Conservation (phyloP, 1,140 invertebrate species). For the Sarcophaga bullata region DNA sequence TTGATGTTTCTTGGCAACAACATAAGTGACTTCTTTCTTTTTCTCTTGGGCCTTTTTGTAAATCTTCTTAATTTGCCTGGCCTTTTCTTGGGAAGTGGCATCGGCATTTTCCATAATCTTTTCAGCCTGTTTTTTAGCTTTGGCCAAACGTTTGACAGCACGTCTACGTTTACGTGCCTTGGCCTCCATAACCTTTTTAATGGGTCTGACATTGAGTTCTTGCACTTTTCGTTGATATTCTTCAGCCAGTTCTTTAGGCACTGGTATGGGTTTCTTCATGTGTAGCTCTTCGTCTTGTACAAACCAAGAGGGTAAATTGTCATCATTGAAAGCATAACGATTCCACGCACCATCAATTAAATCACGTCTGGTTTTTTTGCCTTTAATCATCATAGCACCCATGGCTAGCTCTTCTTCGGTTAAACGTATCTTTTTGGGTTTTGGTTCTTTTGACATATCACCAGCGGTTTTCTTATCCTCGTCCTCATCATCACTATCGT, state of each 20-base stretch:
- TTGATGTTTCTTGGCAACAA: slow-evolving; percentile 91
- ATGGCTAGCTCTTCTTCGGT: slow-evolving; percentile 87
- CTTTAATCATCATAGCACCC: slow-evolving; percentile 84
- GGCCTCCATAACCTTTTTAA: slow-evolving; percentile 98
- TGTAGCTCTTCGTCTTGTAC: slow-evolving; percentile 92
- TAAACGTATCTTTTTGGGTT: slow-evolving; percentile 78
- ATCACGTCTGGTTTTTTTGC: slow-evolving; percentile 86
- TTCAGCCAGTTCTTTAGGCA: slow-evolving; percentile 79
- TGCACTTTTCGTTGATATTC: slow-evolving; percentile 81
- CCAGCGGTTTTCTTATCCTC: slow-evolving; percentile 44
- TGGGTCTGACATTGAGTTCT: slow-evolving; percentile 92
- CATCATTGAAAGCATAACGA: slow-evolving; percentile 88
- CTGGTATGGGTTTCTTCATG: slow-evolving; percentile 80
- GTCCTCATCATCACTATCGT: slow-evolving; percentile 44
- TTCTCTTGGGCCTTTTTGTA: slow-evolving; percentile 92
- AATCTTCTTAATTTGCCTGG: slow-evolving; percentile 88
- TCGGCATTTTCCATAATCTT: slow-evolving; percentile 89
- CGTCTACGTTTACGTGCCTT: slow-evolving; percentile 97
- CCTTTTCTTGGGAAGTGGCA: slow-evolving; percentile 90
- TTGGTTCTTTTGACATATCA: slow-evolving; percentile 55
- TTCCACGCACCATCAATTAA: slow-evolving; percentile 91
- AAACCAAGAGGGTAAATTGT: slow-evolving; percentile 96
- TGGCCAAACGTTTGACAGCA: slow-evolving; percentile 85
- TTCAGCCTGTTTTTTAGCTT: slow-evolving; percentile 96
- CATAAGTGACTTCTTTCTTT: slow-evolving; percentile 92